Evolutionary conservation across 2,113 vertebrate species (phyloP).

Genomic region (Carlito syrichta): DNA sequence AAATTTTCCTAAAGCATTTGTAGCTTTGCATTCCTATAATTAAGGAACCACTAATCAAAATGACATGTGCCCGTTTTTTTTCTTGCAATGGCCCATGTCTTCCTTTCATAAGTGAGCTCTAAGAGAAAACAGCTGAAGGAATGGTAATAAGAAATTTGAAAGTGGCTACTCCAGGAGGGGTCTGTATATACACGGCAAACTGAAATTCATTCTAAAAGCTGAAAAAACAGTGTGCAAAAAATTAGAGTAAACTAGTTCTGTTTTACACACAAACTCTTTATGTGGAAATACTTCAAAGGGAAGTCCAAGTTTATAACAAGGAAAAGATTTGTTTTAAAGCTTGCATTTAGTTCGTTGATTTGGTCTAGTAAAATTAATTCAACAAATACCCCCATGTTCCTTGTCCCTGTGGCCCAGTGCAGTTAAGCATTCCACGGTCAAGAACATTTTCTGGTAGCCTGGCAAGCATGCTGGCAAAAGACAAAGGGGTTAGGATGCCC

Average conservation of each 20-base stretch:
- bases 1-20: not conserved
- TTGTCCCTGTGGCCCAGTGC: not conserved
- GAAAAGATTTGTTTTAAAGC: not conserved
- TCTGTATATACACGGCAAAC: not conserved
- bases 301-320: not conserved
- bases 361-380: not conserved
- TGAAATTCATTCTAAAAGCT: not conserved
- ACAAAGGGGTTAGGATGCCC: not conserved
- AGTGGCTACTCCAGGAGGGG: not conserved
- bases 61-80: not conserved
- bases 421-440: not conserved
- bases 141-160: not conserved
- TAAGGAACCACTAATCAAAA: slow-evolving; percentile 34
- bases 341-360: not conserved
- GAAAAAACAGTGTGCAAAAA: not conserved
- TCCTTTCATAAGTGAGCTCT: slow-evolving; percentile 8
- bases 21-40: not conserved
- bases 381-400: not conserved
- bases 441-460: not conserved
- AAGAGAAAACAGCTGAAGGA: not conserved
- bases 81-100: not conserved
- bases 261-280: not conserved
- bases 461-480: not conserved
- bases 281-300: not conserved
- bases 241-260: not conserved